These are phyloP conservation scores for Pardalotus punctatus DNA, from an alignment of 2,113 vertebrate genomes.

Conservation along the genomic window DNA sequence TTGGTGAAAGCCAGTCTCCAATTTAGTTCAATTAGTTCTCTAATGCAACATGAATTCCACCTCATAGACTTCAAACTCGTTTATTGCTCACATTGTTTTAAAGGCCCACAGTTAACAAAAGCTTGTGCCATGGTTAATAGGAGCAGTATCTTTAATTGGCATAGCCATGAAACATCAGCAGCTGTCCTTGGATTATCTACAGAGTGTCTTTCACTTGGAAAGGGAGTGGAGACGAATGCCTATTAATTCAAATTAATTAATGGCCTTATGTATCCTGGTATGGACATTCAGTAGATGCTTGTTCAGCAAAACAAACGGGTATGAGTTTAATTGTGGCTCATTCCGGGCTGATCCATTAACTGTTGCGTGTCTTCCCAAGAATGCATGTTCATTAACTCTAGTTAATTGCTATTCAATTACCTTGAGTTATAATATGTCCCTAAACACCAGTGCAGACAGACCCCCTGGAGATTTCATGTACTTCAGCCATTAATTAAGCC, in stretches of 20 bases:
- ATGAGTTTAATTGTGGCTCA: background rate
- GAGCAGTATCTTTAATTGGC: background rate
- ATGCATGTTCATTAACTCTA: conserved; percentile 31
- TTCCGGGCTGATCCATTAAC: background rate
- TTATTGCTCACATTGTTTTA: background rate
- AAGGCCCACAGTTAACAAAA: background rate
- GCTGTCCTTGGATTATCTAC: background rate
- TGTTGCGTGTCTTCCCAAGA: conserved; percentile 1
- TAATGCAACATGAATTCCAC: background rate
- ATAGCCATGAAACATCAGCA: background rate
- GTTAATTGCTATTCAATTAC: conserved; percentile 52
- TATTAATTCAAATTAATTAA: conserved; percentile 8
- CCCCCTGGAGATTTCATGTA: background rate
- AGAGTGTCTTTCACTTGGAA: background rate
- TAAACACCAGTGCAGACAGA: background rate
- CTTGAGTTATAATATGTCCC: conserved; percentile 23
- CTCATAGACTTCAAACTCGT: background rate
- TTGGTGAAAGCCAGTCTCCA: background rate
- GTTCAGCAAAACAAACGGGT: background rate
- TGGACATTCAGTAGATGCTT: background rate
- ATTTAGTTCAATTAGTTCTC: background rate
- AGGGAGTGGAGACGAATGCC: background rate
- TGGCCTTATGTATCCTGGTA: background rate
- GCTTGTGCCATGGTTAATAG: background rate
- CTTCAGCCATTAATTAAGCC: conserved; percentile 3